A percentile compares a stretch with the other conserved stretches of the same genome.
These are phyloP conservation scores for Eupithecia centaureata DNA, from an alignment of 2,888 invertebrate genomes.

Conservation along the genomic window DNA sequence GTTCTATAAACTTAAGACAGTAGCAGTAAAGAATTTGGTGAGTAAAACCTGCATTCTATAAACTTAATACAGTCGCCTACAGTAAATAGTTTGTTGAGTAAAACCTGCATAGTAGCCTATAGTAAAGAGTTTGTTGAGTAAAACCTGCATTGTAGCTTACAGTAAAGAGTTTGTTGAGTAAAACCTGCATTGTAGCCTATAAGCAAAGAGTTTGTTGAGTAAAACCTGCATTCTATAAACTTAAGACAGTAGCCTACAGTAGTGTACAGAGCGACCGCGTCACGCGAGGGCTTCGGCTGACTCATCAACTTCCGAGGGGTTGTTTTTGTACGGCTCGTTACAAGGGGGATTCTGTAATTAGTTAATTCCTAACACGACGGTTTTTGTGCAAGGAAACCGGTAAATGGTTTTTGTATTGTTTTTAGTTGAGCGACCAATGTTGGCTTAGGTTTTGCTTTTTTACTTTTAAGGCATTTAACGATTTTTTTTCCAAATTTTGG, in stretches of 20 bases:
- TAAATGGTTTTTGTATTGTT: constrained; percentile 6
- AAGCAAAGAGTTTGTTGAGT: constrained; percentile 1
- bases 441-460: background rate
- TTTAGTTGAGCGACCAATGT: constrained; percentile 3
- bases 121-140: background rate
- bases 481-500: background rate
- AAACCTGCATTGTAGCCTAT: too few species aligned
- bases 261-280: constrained; percentile 33
- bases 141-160: constrained; percentile 4
- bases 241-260: background rate
- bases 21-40: too few species aligned
- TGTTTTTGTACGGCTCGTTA: constrained; percentile 44
- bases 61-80: background rate
- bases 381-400: constrained; percentile 11
- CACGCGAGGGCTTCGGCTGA: constrained; percentile 37
- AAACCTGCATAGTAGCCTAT: too few species aligned
- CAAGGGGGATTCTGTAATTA: constrained; percentile 37
- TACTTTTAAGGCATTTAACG: background rate
- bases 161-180: too few species aligned
- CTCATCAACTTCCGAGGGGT: constrained; percentile 42
- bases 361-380: constrained; percentile 31
- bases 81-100: too few species aligned
- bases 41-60: constrained; percentile 7
- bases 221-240: constrained; percentile 9
- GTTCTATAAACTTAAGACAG: too few species aligned